Conservation (phyloP, 1,140 invertebrate species). For the Dendrolimus kikuchii region DNA sequence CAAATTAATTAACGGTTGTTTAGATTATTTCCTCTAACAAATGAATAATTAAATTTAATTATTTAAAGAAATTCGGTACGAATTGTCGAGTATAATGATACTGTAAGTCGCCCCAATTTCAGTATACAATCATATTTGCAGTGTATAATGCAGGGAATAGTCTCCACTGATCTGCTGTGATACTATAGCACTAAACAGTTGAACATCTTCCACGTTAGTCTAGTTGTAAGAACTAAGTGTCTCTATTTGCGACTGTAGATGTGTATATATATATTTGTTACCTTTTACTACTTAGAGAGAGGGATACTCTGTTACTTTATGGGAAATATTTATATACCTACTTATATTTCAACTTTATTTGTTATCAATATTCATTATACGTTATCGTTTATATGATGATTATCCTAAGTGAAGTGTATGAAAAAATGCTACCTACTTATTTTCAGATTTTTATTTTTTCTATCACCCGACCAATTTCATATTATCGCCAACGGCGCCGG, state of each 20-base stretch:
- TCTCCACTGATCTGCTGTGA: conserved; percentile 60
- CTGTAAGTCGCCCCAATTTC: too few relatives aligned
- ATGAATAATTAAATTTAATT: too few relatives aligned
- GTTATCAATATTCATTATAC: conserved; percentile 54
- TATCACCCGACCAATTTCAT: conserved; percentile 65
- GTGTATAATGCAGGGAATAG: conserved; percentile 18
- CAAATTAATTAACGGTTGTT: too few relatives aligned
- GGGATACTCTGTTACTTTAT: conserved; percentile 49
- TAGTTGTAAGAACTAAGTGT: conserved; percentile 62
- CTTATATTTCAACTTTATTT: conserved; percentile 49
- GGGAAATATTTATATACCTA: conserved; percentile 53
- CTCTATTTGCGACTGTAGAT: conserved; percentile 57
- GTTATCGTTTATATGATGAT: conserved; percentile 55
- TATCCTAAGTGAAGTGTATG: conserved; percentile 62
- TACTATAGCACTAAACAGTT: conserved; percentile 59
- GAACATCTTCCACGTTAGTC: conserved; percentile 61
- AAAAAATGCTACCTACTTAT: conserved; percentile 69
- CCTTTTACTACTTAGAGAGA: conserved; percentile 53
- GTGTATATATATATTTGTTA: conserved; percentile 57
- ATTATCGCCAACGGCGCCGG: conserved; percentile 44
- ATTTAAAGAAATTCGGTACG: too few relatives aligned
- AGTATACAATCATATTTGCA: too few relatives aligned
- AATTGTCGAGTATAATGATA: too few relatives aligned
- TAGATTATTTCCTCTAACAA: too few relatives aligned
- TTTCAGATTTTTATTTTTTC: conserved; percentile 72